Conservation (phyloP, 2,113 vertebrate species). For the Panurus biarmicus region DNA sequence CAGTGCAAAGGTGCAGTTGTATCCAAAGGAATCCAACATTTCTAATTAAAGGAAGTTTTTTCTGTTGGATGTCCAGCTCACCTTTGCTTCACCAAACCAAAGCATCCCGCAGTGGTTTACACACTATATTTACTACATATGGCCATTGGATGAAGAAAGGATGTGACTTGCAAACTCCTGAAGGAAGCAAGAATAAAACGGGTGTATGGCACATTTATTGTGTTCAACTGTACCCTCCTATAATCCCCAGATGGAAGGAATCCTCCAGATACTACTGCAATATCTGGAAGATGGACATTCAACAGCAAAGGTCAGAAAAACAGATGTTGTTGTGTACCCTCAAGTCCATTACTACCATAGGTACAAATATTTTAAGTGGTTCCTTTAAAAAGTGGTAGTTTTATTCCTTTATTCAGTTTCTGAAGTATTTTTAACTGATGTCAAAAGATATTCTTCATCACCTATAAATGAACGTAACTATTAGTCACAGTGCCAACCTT, state of each 20-base stretch:
- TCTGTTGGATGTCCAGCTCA: neutral
- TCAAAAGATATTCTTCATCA: neutral
- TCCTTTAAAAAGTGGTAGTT: neutral
- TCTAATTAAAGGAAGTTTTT: neutral
- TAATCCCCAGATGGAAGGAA: neutral
- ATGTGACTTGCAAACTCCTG: neutral
- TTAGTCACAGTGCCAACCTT: neutral
- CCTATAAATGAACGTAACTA: neutral
- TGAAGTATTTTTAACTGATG: neutral
- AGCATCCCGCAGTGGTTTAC: neutral
- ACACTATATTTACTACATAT: neutral
- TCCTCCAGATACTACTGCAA: neutral
- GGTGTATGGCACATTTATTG: neutral
- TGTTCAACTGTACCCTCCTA: neutral
- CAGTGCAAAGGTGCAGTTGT: accelerated
- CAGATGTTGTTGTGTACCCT: neutral
- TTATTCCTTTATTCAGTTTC: neutral
- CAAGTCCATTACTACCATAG: neutral
- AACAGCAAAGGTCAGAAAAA: neutral
- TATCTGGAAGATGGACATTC: neutral
- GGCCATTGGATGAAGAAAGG: neutral
- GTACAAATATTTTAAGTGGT: neutral
- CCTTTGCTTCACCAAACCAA: neutral
- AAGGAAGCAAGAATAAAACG: neutral
- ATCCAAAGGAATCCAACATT: neutral